These are phyloP conservation scores for Teleiodes luculella DNA, from an alignment of 2,888 invertebrate species.

Conservation along the genomic window DNA sequence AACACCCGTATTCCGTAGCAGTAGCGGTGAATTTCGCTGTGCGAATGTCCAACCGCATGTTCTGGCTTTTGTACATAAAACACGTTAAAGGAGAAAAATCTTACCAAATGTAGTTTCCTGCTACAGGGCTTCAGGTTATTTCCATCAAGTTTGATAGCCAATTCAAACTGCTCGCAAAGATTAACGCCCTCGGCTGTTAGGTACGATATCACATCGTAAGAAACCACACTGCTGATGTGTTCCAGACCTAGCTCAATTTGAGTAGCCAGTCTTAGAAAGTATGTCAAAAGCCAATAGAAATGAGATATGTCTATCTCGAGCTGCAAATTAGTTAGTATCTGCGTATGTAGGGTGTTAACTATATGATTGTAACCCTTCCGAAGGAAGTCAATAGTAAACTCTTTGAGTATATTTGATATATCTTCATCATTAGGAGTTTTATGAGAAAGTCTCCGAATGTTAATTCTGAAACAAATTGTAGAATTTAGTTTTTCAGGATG, in stretches of 20 bases:
- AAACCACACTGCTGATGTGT: constrained; percentile 82
- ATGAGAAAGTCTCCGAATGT: constrained; percentile 83
- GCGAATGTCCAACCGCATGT: too few species aligned
- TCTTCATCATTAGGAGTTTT: constrained; percentile 86
- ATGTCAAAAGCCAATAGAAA: constrained; percentile 89
- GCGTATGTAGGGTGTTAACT: constrained; percentile 81
- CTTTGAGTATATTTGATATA: constrained; percentile 85
- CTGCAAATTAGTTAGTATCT: constrained; percentile 77
- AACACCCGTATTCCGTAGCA: too few species aligned
- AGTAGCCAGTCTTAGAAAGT: constrained; percentile 87
- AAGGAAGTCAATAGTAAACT: constrained; percentile 88
- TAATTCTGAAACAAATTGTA: constrained; percentile 81
- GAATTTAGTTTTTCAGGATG: too few species aligned
- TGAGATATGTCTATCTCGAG: constrained; percentile 86
- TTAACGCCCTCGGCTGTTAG: constrained; percentile 86
- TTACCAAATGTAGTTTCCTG: constrained; percentile 84
- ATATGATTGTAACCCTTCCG: constrained; percentile 85
- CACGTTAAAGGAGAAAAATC: neutral
- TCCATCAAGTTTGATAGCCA: constrained; percentile 78
- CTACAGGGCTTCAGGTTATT: constrained; percentile 82
- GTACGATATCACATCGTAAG: constrained; percentile 84
- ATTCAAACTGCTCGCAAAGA: constrained; percentile 84
- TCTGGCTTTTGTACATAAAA: neutral
- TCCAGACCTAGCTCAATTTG: constrained; percentile 86
- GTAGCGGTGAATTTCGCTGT: too few species aligned